Base-by-base conservation (phyloP, 2,113 vertebrate species). In the Bos indicus region DNA sequence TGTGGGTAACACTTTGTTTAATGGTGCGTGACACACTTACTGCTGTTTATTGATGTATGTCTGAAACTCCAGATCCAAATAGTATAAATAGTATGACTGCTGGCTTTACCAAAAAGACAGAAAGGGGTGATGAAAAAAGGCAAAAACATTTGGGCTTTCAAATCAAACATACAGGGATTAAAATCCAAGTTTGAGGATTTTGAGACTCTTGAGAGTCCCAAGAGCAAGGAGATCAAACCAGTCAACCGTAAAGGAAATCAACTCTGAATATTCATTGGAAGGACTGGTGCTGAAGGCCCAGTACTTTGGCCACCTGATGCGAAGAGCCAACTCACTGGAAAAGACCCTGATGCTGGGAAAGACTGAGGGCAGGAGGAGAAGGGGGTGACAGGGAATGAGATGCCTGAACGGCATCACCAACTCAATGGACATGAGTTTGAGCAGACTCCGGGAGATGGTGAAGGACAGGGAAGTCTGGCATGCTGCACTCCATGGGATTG, bases 1-100 rank as follows among this genome's bases (percentile, higher is more conserved):
- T 57, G 74, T 60, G 51, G 60, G 95, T 92, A 97, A 67, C 52
- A 60, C 43, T 93, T 74, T 85, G 85, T 59, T 96, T 71, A 96
- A 74, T 86, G n/a, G 23, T 92, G 67, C 16, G 0, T 92, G 46
- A 46, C n/a, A 54, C 52, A 90, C 71, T 86, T 43, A 56, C 85
- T 40, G 54, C 90, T 86, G 60, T 74, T 96, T 86, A 90, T 25
- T 74, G 92, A 74, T 57, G 52, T 56, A n/a, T 26, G 40, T 92
- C 46, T 74, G 88, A 87, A 74, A 74, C 16, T 74, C 59, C 60
- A 84, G 30, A 62, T 81, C 25, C 51, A 71, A 71, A 40, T 5
- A 36, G 67, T 71, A 71, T 40, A 81, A 95, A 64, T 15, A 48
- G 28, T 21, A 17, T 67, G 64, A 94, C 48, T 88, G 43, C 8